phyloP scores from a whole-genome alignment of 2,113 vertebrate genomes.

The Nothobranchius kuhntae region DNA sequence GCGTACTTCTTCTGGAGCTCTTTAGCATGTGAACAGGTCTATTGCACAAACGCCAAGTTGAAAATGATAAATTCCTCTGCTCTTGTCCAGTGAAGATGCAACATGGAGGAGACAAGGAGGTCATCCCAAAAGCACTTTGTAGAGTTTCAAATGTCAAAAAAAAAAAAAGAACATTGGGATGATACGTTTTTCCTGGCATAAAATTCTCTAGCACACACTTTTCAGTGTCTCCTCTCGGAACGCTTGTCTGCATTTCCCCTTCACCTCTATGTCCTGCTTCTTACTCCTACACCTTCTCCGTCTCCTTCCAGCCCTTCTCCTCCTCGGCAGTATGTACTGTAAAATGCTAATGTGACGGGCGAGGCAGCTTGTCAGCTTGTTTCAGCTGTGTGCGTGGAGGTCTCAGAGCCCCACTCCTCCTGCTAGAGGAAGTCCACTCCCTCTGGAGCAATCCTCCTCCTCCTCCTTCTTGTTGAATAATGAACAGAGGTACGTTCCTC shows the following conservation, averaged over 20 bases:
- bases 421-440: constrained; percentile 79
- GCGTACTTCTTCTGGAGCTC: too few relatives aligned
- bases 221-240: constrained; percentile 37
- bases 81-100: constrained; percentile 32
- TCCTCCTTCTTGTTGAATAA: constrained; percentile 83
- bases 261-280: constrained; percentile 50
- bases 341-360: constrained; percentile 78
- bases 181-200: constrained; percentile 54
- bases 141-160: constrained; percentile 64
- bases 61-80: constrained; percentile 11
- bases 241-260: constrained; percentile 42
- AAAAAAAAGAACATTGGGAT: constrained; percentile 36
- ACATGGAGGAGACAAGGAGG: constrained; percentile 59
- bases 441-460: constrained; percentile 72
- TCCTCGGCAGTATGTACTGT: constrained; percentile 66
- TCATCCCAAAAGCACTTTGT: constrained; percentile 60
- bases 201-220: constrained; percentile 38
- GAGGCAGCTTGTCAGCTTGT: constrained; percentile 78
- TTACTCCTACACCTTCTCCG: constrained; percentile 29
- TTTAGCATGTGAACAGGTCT: too few relatives aligned
- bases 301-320: constrained; percentile 30
- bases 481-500: constrained; percentile 69
- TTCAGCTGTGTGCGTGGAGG: constrained; percentile 65
- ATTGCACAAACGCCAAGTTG: too few relatives aligned
- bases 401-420: constrained; percentile 79